Conservation (phyloP, 2,888 invertebrate genomes). For the Nysson spinosus region DNA sequence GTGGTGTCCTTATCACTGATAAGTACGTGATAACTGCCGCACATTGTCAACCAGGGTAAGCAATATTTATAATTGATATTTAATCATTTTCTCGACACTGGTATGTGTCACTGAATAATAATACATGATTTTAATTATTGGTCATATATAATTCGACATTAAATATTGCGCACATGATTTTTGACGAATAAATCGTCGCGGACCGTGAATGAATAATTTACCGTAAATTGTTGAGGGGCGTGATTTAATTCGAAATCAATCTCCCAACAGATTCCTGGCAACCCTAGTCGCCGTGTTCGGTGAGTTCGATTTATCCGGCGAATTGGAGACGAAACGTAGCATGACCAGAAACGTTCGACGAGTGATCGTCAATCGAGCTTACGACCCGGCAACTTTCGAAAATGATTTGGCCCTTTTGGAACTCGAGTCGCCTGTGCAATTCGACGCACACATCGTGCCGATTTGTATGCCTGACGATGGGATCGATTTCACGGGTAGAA, state of each 20-base stretch:
- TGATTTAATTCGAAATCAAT: not conserved
- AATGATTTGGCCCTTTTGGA: constrained; percentile 94
- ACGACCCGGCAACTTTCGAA: constrained; percentile 94
- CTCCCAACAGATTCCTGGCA: constrained; percentile 86
- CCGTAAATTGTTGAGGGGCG: too few relatives aligned
- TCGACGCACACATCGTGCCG: constrained; percentile 93
- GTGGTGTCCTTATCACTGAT: constrained; percentile 93
- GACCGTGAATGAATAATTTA: too few relatives aligned
- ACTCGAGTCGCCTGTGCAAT: constrained; percentile 88
- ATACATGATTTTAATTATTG: too few relatives aligned
- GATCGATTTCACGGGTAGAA: constrained; percentile 89
- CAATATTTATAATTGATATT: too few relatives aligned
- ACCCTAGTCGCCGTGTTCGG: constrained; percentile 94
- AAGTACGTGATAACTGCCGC: constrained; percentile 94
- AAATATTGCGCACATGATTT: too few relatives aligned
- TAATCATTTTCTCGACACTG: too few relatives aligned
- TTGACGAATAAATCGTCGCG: too few relatives aligned
- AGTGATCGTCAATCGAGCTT: constrained; percentile 92
- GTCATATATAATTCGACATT: too few relatives aligned
- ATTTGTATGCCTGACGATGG: constrained; percentile 92
- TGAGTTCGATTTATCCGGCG: constrained; percentile 93
- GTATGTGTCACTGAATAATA: too few relatives aligned
- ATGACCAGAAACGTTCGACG: constrained; percentile 90
- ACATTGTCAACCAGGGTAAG: constrained; percentile 95
- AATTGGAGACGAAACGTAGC: constrained; percentile 87